phyloP scores from a whole-genome alignment of 1,140 invertebrate genomes.

The Solenopsis fugax region DNA sequence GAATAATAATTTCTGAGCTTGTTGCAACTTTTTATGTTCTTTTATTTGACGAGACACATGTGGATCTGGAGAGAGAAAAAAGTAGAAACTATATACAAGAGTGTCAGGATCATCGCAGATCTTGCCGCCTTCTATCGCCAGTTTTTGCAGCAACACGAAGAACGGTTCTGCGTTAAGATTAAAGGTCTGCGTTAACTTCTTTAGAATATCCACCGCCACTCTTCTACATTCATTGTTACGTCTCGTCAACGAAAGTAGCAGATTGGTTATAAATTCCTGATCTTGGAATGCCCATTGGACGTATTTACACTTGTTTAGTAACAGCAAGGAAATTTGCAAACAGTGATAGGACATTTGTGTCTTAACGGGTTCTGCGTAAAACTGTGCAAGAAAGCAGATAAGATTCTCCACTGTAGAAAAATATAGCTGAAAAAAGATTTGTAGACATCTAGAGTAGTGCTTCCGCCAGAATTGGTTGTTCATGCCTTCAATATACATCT shows the following conservation, averaged over 20 bases:
- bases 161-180: constrained; percentile 75
- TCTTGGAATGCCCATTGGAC: constrained; percentile 80
- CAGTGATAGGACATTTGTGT: constrained; percentile 80
- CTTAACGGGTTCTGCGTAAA: constrained; percentile 81
- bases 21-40: constrained; percentile 77
- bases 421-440: constrained; percentile 84
- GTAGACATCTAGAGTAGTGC: constrained; percentile 83
- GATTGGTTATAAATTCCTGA: constrained; percentile 80
- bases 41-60: constrained; percentile 82
- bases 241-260: constrained; percentile 81
- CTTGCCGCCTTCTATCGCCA: constrained; percentile 84
- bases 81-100: constrained; percentile 86
- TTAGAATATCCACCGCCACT: constrained; percentile 78
- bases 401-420: constrained; percentile 78
- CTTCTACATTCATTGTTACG: constrained; percentile 76
- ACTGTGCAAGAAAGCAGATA: constrained; percentile 80
- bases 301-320: constrained; percentile 76
- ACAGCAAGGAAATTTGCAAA: constrained; percentile 75
- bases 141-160: constrained; percentile 79
- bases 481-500: constrained; percentile 83
- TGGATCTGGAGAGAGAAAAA: constrained; percentile 86
- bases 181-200: constrained; percentile 76
- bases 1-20: constrained; percentile 78
- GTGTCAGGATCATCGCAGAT: constrained; percentile 89
- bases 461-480: constrained; percentile 66